Base-by-base conservation (phyloP, 2,797 vertebrate genomes). In the Acipenser ruthenus region DNA sequence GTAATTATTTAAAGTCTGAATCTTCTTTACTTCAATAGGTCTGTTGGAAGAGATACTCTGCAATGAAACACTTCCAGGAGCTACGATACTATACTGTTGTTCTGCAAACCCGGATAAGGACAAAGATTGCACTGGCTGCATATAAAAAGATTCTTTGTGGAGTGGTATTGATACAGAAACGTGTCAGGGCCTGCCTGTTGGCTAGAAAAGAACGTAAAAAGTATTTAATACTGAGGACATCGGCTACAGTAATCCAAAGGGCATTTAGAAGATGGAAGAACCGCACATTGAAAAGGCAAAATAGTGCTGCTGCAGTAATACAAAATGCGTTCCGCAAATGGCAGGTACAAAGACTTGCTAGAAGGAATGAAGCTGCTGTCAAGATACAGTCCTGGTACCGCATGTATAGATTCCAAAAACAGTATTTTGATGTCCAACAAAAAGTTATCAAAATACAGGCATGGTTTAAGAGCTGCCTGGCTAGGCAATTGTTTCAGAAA, bases 351-450 rank as follows among this genome's bases (percentile, higher is more conserved):
- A 88, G 78, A 72, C 49, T 65, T 49, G 59, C 74, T 0, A 62
- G 69, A 66, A 87, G 73, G 68, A 65, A 65, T 0, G 67, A 65
- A 0, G 89, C 93, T 9, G 92, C 90, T 11, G 1, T 92, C 13
- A 74, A 72, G 69, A 90, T 98, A 71, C 95, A 99, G 69, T 79
- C 93, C 1, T 93, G 91, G 89, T 98, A 88, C 50, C 83, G 90
- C 67, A 95, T 87, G 94, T 82, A 78, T 18, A 81, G 50, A 70
- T 82, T 87, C 65, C 65, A 63, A 51, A 78, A 9, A 51, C 77
- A 62, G 0, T 97, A 93, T 62, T 50, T 67, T 10, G 12, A 0
- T 6, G 4, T 89, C 10, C 85, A 73, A 65, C 74, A 60, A 50
- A 88, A 81, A 18, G 10, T 83, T 2, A 13, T 93, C 37, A 73